phyloP scores from a whole-genome alignment of 2,797 vertebrate genomes.

The Staurois parvus region DNA sequence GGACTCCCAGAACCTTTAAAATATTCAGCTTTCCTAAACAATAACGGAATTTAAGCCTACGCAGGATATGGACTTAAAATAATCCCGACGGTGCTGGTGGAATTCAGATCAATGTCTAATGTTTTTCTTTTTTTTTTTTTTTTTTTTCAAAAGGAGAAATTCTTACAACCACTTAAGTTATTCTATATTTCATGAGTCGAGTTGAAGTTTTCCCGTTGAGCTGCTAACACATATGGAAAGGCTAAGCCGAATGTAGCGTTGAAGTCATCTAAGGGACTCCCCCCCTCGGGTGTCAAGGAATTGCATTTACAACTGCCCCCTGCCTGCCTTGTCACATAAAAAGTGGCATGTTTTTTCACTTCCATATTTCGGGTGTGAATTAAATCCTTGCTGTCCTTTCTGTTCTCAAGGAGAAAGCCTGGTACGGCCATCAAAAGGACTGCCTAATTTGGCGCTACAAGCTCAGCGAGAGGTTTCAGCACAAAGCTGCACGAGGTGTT shows the following conservation, averaged over 20 bases:
- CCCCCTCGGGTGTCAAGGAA: conserved; percentile 15
- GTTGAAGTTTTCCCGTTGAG: background rate
- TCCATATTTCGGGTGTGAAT: conserved; percentile 77
- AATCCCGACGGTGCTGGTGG: background rate
- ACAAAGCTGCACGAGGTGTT: conserved; percentile 30
- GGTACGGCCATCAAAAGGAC: conserved; percentile 51
- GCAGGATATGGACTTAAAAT: conserved; percentile 10
- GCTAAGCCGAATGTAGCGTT: background rate
- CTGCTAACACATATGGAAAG: background rate
- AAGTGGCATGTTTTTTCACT: conserved; percentile 72
- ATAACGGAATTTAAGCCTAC: background rate
- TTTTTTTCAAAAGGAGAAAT: background rate
- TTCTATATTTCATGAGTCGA: conserved; percentile 10
- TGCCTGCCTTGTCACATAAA: conserved; percentile 1
- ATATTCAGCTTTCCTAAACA: conserved; percentile 22
- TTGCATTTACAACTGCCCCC: background rate
- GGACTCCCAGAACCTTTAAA: conserved; percentile 28
- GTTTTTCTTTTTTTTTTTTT: no score
- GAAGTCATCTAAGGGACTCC: background rate
- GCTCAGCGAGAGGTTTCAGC: conserved; percentile 27
- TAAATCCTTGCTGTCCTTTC: conserved; percentile 77
- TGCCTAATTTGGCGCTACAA: conserved; percentile 22
- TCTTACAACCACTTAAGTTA: background rate
- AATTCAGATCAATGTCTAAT: background rate
- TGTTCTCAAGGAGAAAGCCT: conserved; percentile 76